A percentile compares a stretch with the other conserved stretches of the same genome.
Conservation (phyloP, 2,797 vertebrate species). For the Adrianichthys oophorus region DNA sequence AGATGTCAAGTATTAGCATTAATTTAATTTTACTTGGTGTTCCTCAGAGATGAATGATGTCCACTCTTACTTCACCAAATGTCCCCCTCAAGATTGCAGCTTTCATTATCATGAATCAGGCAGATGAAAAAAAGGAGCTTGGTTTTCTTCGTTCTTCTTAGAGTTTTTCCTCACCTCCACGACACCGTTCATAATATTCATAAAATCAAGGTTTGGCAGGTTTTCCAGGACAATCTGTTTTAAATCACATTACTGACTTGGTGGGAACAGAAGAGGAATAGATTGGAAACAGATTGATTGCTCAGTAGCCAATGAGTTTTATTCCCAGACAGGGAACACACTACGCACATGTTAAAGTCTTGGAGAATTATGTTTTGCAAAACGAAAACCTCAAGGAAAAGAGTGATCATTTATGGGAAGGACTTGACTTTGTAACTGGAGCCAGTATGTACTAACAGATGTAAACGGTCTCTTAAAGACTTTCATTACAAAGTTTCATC, state of each 20-base stretch:
- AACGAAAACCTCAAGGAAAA: constrained; percentile 30
- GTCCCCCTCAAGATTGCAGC: background rate
- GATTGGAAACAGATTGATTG: constrained; percentile 62
- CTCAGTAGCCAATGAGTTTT: constrained; percentile 63
- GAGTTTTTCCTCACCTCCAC: constrained; percentile 6
- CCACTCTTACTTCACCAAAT: constrained; percentile 35
- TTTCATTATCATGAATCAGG: constrained; percentile 10
- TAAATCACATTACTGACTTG: constrained; percentile 52
- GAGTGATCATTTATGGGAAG: constrained; percentile 45
- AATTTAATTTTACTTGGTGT: constrained; percentile 3
- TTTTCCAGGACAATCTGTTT: constrained; percentile 31
- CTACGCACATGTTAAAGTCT: constrained; percentile 23
- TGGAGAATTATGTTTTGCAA: constrained; percentile 26
- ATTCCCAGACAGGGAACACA: constrained; percentile 42
- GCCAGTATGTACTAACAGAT: constrained; percentile 8
- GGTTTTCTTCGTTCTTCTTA: constrained; percentile 8
- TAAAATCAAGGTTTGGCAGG: constrained; percentile 27
- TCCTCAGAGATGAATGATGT: constrained; percentile 4
- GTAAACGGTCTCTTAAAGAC: constrained; percentile 30
- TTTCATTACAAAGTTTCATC: constrained; percentile 42
- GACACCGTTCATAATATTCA: constrained; percentile 40
- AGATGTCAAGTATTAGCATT: background rate
- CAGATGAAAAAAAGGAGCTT: constrained; percentile 16
- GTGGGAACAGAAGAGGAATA: constrained; percentile 45
- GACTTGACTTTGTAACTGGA: constrained; percentile 21